phyloP scores from a whole-genome alignment of 2,888 invertebrate genomes.

The Rhaphigaster nebulosa region DNA sequence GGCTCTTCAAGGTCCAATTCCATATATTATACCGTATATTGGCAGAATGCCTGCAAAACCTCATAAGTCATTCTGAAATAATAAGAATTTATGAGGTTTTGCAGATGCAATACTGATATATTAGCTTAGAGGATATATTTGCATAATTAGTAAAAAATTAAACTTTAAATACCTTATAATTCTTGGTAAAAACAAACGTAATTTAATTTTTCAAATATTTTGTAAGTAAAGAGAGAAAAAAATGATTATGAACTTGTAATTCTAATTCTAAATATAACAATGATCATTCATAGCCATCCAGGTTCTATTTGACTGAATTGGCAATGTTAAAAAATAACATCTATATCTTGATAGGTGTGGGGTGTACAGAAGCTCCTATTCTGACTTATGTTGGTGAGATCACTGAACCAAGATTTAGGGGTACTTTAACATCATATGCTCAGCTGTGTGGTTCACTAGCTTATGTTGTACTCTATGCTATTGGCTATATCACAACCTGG shows the following conservation, averaged over 20 bases:
- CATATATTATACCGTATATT: too few species aligned
- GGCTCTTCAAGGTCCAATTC: too few species aligned
- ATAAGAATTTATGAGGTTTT: too few species aligned
- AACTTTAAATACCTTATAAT: too few species aligned
- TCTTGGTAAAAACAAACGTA: background rate
- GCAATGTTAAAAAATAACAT: background rate
- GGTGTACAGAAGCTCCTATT: conserved; percentile 75
- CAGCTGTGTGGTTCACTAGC: conserved; percentile 71
- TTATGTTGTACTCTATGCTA: conserved; percentile 72
- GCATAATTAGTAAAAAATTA: too few species aligned
- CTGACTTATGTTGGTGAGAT: conserved; percentile 75
- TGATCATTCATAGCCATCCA: background rate
- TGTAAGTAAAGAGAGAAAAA: background rate
- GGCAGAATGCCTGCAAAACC: too few species aligned
- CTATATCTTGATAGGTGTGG: conserved; percentile 68
- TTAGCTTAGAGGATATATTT: too few species aligned
- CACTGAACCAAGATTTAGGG: conserved; percentile 73
- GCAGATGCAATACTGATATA: too few species aligned
- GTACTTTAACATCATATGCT: conserved; percentile 72
- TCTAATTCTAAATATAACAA: too few species aligned
- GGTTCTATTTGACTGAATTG: background rate
- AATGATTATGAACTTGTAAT: background rate
- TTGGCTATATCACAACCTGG: conserved; percentile 73
- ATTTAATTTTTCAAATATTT: background rate
- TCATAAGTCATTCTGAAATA: too few species aligned